Base-by-base conservation (phyloP, 2,888 invertebrate species). In the Orthonevra nobilis region DNA sequence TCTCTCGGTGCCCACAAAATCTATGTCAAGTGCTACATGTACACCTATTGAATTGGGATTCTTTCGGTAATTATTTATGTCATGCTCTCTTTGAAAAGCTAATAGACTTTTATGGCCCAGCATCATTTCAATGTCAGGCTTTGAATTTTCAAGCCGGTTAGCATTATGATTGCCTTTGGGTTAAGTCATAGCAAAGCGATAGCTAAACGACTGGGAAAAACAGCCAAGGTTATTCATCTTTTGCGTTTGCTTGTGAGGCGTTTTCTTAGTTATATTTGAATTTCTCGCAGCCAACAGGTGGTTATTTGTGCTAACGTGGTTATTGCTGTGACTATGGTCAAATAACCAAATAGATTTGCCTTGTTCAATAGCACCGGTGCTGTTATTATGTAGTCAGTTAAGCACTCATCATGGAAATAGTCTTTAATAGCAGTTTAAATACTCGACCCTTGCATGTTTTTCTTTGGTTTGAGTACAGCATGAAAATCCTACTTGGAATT, bases 11-110 rank as follows among this genome's bases (percentile, higher is more conserved):
- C 23, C 17, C 46, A 48, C 46, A 10, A 42, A 50, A 75, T 56
- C 56, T 63, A 56, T 69, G 75, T 75, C 75, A 70, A 56, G 63
- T 69, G 75, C 69, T 69, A 50, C 56, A 32, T 48, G 40, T 68
- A 46, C 48, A 63, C 50, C 56, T 56, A 69, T 63, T 61, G 48
- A 56, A 63, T 61, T 75, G 17, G 50, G 34, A 69, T 69, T 75
- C 63, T 63, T 63, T 48, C 23, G 32, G 61, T 69, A 75, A 75
- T 75, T 75, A 69, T 75, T n/a, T 75, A 56, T 75, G 69, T 40
- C 69, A 69, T 56, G 56, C 69, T 69, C 28, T 68, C 32, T 68
- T 32, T 17, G 38, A 46, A 19, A 74, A 60, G 61, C 74, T 42
- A 70, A 75, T 63, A 75, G 48, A 75, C 68, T 69, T 74, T 36